Evolutionary conservation across 2,888 invertebrate genomes (phyloP).

Genomic region (Gastracanthus pulcherrimus): DNA sequence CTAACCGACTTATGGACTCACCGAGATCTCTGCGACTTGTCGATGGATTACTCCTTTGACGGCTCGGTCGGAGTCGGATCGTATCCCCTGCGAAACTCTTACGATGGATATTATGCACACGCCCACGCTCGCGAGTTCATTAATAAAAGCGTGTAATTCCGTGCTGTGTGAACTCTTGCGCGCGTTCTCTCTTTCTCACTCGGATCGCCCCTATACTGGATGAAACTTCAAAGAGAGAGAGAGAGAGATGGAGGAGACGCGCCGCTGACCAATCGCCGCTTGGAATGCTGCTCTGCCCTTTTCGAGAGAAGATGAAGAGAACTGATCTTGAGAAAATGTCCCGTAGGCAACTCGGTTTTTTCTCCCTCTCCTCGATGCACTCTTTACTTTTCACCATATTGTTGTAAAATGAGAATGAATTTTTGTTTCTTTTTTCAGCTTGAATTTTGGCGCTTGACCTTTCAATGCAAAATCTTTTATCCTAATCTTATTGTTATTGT

Average conservation of each 20-base stretch:
- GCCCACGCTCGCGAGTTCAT: constrained; percentile 24
- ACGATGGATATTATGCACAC: neutral
- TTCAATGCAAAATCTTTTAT: too few relatives aligned
- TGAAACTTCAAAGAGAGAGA: constrained; percentile 9
- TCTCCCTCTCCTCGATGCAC: neutral
- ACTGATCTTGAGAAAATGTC: neutral
- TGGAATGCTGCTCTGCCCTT: constrained; percentile 58
- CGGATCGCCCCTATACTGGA: too few relatives aligned
- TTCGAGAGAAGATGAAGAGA: constrained; percentile 42
- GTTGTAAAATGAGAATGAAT: too few relatives aligned
- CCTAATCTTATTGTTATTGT: too few relatives aligned
- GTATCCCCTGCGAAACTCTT: too few relatives aligned
- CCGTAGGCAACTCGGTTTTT: neutral
- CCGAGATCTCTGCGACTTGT: too few relatives aligned
- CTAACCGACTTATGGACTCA: too few relatives aligned
- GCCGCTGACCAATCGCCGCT: constrained; percentile 46
- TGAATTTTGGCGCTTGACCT: too few relatives aligned
- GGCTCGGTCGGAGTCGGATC: too few relatives aligned
- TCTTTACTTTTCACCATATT: neutral
- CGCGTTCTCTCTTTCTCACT: constrained; percentile 10
- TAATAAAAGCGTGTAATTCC: neutral
- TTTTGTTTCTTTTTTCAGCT: too few relatives aligned
- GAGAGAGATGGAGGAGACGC: neutral
- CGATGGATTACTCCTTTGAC: too few relatives aligned
- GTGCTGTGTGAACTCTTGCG: neutral